Evolutionary conservation across 2,888 invertebrate genomes (phyloP), one percentile per base, ranked within the genome.

Genomic region (Hyppa rectilinea): DNA sequence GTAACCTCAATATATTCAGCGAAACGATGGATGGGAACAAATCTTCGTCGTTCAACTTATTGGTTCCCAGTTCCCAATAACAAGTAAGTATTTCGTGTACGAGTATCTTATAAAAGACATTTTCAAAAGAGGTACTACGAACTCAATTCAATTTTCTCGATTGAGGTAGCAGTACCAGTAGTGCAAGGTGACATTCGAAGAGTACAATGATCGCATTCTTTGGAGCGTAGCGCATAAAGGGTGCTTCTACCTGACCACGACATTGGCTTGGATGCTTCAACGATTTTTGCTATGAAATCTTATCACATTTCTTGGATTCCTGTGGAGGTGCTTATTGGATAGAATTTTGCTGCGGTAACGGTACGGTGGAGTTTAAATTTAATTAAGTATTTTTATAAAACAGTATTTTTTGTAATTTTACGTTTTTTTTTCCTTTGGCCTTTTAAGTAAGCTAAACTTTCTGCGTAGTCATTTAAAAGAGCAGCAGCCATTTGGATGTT

Each of bases 91-190:
- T 81, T 82, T 82, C 82, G 80, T 83, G 81, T 85, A 84, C 82
- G 80, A 83, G 81, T 85, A 84, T 85, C 80, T 85, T 82, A 83
- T 82, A 85, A 86, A 84, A 87, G 82, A 87, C 81, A 87, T 87
- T 88, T 90, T 87, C 85, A 84, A 87, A 87, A 88, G 86, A 67
- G 72, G 73, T 71, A 78, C 82, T 84, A 78, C 80, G 83, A 83
- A 88, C 87, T 87, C 88, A 85, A 92, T 92, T 91, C 90, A 92
- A 92, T 92, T 92, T 92, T 87, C 90, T 78, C 86, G 85, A 87
- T 89, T 89, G 87, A 85, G 84, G 75, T 81, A 80, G 80, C 79
- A 78, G 59, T 67, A 31, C 55, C 62, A 65, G 68, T 63, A 82
- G 80, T 79, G 65, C 67, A 78, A 83, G 84, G 86, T 87, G 88